Conservation (phyloP, 2,113 vertebrate genomes). For the Anoura caudifer region DNA sequence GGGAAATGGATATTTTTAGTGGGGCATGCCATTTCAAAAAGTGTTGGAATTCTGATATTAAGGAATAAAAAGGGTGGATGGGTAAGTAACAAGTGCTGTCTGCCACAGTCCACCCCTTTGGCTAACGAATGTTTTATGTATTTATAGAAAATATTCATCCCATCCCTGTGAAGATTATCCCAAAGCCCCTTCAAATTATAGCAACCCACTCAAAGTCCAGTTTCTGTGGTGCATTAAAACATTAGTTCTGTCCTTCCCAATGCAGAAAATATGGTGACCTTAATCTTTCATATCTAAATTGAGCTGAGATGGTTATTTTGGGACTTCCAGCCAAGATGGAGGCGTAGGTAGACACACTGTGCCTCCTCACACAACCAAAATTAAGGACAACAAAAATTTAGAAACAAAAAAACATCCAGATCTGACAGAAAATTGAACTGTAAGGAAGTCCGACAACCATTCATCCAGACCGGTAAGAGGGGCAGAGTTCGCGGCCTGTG, state of each 20-base stretch:
- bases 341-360: too few species aligned
- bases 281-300: neutral
- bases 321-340: too few species aligned
- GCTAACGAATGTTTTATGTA: neutral
- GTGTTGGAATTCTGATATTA: neutral
- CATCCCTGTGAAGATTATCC: neutral
- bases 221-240: neutral
- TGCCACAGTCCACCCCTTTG: neutral
- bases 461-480: too few species aligned
- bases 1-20: neutral
- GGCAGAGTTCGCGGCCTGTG: too few species aligned
- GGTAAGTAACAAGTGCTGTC: neutral
- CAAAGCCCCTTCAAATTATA: neutral
- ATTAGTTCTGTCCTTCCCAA: neutral
- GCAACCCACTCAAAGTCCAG: neutral
- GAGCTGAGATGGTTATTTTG: too few species aligned
- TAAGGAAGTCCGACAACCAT: too few species aligned
- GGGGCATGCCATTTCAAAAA: neutral
- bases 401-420: too few species aligned
- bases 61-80: neutral
- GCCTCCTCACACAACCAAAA: too few species aligned
- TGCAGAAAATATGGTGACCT: neutral
- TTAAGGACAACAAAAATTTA: too few species aligned
- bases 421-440: too few species aligned
- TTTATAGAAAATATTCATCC: neutral